Evolutionary conservation across 2,797 vertebrate genomes (phyloP).

Genomic region (Danio choprae): DNA sequence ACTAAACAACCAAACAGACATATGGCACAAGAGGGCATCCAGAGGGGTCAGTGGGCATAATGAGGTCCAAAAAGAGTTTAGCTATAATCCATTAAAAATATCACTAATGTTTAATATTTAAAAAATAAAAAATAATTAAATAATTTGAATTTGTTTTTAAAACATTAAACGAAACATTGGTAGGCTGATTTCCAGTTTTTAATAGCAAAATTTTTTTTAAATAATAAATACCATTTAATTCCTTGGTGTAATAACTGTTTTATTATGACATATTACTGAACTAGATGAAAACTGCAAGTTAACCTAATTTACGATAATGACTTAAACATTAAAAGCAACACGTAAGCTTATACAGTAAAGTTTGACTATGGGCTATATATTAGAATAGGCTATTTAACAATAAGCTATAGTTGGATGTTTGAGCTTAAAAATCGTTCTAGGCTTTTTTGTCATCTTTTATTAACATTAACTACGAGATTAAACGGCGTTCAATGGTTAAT

Average conservation of each 20-base stretch:
- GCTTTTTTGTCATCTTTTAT: neutral
- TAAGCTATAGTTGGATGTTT: neutral
- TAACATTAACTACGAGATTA: neutral
- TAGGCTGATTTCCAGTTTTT: no score
- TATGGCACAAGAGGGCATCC: constrained; percentile 4
- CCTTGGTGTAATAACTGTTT: neutral
- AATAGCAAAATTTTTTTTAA: neutral
- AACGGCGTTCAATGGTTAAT: neutral
- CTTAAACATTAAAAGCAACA: neutral
- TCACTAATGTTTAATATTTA: neutral
- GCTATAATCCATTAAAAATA: neutral
- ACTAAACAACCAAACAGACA: constrained; percentile 8
- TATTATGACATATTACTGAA: neutral
- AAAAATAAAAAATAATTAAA: no score
- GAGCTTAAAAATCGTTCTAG: neutral
- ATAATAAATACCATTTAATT: neutral
- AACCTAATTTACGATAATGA: neutral
- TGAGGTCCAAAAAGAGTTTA: neutral
- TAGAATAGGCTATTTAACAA: no score
- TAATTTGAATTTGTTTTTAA: neutral
- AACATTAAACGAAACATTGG: neutral
- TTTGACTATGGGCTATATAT: neutral
- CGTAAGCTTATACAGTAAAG: neutral
- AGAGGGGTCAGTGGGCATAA: constrained; percentile 6
- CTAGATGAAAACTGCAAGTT: neutral